Evolutionary conservation across 1,140 invertebrate genomes (phyloP).

Genomic region (Tetramorium simillimum): DNA sequence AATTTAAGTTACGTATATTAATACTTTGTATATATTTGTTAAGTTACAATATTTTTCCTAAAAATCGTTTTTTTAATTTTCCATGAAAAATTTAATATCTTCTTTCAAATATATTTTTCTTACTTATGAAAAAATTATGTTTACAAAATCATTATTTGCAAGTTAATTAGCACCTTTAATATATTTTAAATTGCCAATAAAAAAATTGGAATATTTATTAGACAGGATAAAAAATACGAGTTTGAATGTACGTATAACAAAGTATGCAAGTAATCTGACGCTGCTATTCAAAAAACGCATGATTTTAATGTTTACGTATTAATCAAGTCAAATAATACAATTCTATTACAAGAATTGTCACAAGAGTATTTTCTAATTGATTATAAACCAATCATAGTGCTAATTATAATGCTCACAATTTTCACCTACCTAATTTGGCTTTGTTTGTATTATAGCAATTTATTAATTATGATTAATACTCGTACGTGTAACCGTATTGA

Average conservation of each 20-base stretch:
- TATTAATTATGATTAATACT: neutral
- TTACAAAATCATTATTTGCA: neutral
- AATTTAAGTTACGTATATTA: slow-evolving; percentile 4
- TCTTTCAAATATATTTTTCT: neutral
- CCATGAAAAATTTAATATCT: slow-evolving; percentile 11
- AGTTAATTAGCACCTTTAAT: neutral
- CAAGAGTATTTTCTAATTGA: neutral
- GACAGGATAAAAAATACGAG: neutral
- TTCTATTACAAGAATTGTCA: slow-evolving; percentile 36
- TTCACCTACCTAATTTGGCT: neutral
- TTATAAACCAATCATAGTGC: slow-evolving; percentile 11
- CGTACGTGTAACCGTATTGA: neutral
- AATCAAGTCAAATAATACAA: slow-evolving; percentile 14
- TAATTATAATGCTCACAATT: neutral
- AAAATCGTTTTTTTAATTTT: neutral
- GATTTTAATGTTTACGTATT: neutral
- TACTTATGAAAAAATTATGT: neutral
- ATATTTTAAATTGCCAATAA: slow-evolving; percentile 1
- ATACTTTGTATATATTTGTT: slow-evolving; percentile 18
- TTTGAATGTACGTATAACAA: neutral
- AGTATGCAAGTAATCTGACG: neutral
- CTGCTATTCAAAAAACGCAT: neutral
- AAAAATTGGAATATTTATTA: slow-evolving; percentile 7
- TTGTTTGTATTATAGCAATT: neutral
- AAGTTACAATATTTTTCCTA: neutral